These are phyloP conservation scores for Pelosia muscerda DNA, from an alignment of 2,888 invertebrate species.

Conservation along the genomic window DNA sequence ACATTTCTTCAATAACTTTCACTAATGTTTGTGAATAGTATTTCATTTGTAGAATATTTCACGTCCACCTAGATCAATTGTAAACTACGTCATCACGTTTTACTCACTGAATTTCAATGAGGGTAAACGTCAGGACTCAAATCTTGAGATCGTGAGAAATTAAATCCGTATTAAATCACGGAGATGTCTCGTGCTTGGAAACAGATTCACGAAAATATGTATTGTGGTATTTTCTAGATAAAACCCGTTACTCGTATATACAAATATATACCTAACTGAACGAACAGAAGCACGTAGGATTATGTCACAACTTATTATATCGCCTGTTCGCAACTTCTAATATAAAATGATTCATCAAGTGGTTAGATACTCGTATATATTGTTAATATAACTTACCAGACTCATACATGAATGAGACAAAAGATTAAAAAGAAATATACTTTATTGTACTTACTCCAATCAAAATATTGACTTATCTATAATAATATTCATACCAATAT, in stretches of 20 bases:
- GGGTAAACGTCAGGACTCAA: background rate
- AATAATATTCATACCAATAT: too few relatives aligned
- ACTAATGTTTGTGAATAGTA: background rate
- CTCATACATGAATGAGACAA: background rate
- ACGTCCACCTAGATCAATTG: background rate
- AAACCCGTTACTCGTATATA: background rate
- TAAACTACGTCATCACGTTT: background rate
- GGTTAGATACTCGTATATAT: too few relatives aligned
- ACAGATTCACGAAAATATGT: background rate
- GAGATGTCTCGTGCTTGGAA: background rate
- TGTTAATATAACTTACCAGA: background rate
- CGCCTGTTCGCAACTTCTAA: background rate
- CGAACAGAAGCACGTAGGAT: background rate
- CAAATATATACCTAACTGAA: background rate
- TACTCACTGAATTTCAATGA: background rate
- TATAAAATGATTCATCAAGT: background rate
- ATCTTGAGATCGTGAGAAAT: background rate
- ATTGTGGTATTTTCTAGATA: background rate
- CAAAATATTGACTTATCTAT: too few relatives aligned
- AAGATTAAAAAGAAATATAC: background rate
- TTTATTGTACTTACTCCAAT: too few relatives aligned
- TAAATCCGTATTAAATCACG: background rate
- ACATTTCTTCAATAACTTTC: background rate
- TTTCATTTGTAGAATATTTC: background rate
- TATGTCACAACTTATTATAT: constrained; percentile 1